Evolutionary conservation across 2,888 invertebrate species (phyloP).

Genomic region (Acanthacorydalis orientalis): DNA sequence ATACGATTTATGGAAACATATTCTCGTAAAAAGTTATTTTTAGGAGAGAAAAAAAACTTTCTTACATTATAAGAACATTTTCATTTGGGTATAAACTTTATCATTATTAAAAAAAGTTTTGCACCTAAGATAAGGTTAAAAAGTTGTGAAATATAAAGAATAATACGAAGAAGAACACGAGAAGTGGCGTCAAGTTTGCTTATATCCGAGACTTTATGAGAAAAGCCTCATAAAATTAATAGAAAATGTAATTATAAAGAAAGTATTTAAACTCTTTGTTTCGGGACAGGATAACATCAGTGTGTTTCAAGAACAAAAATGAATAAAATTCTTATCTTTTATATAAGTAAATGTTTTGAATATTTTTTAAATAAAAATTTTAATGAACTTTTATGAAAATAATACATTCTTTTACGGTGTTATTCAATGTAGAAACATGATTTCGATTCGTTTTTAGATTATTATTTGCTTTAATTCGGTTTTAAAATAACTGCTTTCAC

Average conservation of each 20-base stretch:
- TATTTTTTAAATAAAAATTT: too few species aligned
- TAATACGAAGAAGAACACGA: not conserved
- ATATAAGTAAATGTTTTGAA: too few species aligned
- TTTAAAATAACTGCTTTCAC: too few species aligned
- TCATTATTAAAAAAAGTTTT: conserved; percentile 23
- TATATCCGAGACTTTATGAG: conserved; percentile 1
- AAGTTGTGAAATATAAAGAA: conserved; percentile 2
- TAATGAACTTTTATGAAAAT: too few species aligned
- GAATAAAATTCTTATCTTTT: too few species aligned
- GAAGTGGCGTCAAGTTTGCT: not conserved
- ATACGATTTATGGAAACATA: not conserved
- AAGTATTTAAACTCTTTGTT: conserved; percentile 1
- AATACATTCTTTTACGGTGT: too few species aligned
- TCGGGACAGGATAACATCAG: not conserved
- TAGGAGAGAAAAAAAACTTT: conserved; percentile 15
- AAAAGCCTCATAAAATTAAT: conserved; percentile 5
- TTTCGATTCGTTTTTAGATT: too few species aligned
- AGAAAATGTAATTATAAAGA: conserved; percentile 4
- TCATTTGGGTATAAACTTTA: conserved; percentile 21
- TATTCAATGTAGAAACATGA: too few species aligned
- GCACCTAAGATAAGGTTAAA: conserved; percentile 6
- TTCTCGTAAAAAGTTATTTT: not conserved
- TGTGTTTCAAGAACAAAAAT: too few species aligned
- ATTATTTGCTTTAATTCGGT: too few species aligned
- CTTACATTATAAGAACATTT: conserved; percentile 20